Evolutionary conservation across 2,113 vertebrate genomes (phyloP).

Genomic region (Paramisgurnus dabryanus): DNA sequence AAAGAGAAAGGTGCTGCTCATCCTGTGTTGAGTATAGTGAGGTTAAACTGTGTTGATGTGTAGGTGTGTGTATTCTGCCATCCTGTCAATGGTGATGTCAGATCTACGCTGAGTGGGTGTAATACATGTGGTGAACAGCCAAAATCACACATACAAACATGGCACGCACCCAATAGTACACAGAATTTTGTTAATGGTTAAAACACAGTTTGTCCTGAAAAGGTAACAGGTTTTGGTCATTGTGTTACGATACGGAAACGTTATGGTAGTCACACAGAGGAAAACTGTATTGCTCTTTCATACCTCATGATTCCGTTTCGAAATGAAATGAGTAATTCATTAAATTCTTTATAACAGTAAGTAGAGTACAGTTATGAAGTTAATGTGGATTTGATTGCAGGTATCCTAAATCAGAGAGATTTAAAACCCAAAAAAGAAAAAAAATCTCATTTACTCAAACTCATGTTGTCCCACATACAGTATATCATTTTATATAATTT

Average conservation of each 20-base stretch:
- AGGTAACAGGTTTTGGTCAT: background rate
- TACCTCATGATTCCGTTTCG: no score
- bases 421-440: no score
- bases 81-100: slow-evolving; percentile 50
- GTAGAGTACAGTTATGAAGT: no score
- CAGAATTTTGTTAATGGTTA: background rate
- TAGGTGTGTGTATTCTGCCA: slow-evolving; percentile 31
- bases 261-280: background rate
- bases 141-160: slow-evolving; percentile 31
- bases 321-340: no score
- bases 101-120: slow-evolving; percentile 45
- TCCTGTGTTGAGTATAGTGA: slow-evolving; percentile 28
- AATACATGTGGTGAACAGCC: slow-evolving; percentile 12
- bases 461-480: no score
- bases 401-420: no score
- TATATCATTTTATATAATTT: no score
- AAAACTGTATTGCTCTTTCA: no score
- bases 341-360: no score
- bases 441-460: no score
- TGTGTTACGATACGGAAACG: background rate
- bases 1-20: slow-evolving; percentile 27
- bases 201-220: background rate
- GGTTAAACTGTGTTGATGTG: slow-evolving; percentile 38
- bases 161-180: background rate
- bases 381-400: no score